Evolutionary conservation across 1,140 invertebrate species (phyloP), one percentile per base, ranked within the genome.

Genomic region (Globodera rostochiensis): DNA sequence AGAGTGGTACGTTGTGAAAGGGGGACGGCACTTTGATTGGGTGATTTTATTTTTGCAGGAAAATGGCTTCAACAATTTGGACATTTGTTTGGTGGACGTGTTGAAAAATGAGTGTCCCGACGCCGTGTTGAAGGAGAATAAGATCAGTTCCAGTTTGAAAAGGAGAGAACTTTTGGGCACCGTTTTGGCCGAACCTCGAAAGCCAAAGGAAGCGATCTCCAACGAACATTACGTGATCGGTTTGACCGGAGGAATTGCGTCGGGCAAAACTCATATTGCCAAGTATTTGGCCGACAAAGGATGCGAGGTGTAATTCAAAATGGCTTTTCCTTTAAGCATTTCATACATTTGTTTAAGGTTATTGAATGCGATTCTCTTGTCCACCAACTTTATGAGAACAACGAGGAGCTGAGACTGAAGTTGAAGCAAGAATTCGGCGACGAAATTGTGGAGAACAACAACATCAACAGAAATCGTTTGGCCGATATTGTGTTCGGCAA

Each of bases 281-380:
- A 91, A 93, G 81, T 92, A 92, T 82, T 91, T 95, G 57, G 89
- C 91, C 64, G 79, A 80, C 46, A 91, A 95, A 79, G 95, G 95
- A 6, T 95, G 95, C 49, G 92, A 92, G 21, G 91, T 86, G 47
- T n/a, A 36, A n/a, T 8, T 77, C 5, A 11, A 25, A 57, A 15
- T 70, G 66, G 13, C 13, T n/a, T n/a, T 19, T 7, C 21, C 19
- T 82, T 13, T 45, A 64, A 74, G 1, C 3, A 25, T 15, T 21
- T 76, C 6, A n/a, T 80, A 45, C n/a, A n/a, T 15, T 74, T 77
- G 8, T 45, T 84, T 60, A 36, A 85, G 84, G 75, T 95, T 66
- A 93, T 99, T 1, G 94, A 98, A 90, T 98, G 96, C 92, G 97
- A 99, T 92, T 92, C 93, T 90, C 91, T 98, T 73, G 97, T 94